Evolutionary conservation across 2,113 vertebrate species (phyloP), one percentile per base, ranked within the genome.

Genomic region (Scytalopus superciliaris): DNA sequence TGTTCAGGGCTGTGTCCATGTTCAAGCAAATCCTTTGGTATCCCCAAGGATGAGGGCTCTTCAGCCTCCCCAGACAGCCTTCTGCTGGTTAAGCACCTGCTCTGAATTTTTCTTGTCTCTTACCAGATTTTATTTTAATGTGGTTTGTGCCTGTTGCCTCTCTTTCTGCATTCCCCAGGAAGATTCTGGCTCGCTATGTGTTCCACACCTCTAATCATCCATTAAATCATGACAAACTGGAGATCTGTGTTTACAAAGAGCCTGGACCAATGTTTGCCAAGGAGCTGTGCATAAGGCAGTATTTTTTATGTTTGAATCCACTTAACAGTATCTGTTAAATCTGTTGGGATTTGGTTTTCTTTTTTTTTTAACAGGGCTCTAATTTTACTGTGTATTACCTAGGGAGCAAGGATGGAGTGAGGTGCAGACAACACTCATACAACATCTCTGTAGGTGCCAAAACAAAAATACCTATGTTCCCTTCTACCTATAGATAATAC

Each of bases 21-120:
- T 47, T 52, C 28, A 31, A 6, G 15, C 5, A 31, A 45, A 22
- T 86, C 69, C 33, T 70, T 53, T 49, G 74, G 25, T 18, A 14
- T 9, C 10, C 6, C 9, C 0, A 4, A 16, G n/a, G 49, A 30
- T 0, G 1, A 30, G 14, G 19, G 14, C 40, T 80, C 49, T 44
- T 37, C 45, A 84, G 37, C 50, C n/a, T 57, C 50, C 33, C 31
- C 4, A 10, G 35, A 23, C 49, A 88, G 49, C 49, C 0, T 40
- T 56, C 59, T 19, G 12, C 35, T 67, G 50, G 45, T 62, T 53
- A 39, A 84, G 25, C 49, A 75, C 14, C 44, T 3, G 1, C 84
- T 90, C 19, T 22, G 30, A 52, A 42, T 80, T 81, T 42, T 72
- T 31, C 3, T 82, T 39, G 8, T 3, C 18, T 47, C n/a, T 69